Base-by-base conservation (phyloP, 1,140 invertebrate genomes). In the Laupala kohalensis region DNA sequence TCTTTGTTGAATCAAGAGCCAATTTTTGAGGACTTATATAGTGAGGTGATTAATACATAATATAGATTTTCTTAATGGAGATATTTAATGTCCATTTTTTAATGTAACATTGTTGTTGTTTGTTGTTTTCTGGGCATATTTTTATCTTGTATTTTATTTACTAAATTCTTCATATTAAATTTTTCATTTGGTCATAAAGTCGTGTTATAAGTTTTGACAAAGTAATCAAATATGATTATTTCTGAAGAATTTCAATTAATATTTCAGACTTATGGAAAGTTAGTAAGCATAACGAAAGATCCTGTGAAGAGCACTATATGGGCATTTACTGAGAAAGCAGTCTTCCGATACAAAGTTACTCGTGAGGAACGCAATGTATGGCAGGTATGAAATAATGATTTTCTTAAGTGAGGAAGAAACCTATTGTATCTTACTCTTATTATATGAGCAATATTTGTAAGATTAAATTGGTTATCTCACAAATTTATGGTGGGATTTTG, bases 291-390 rank as follows among this genome's bases (percentile, higher is more conserved):
- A 63, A 85, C 89, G 12, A 91, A 92, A 79, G 96, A 98, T 84
- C 85, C 87, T 0, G 81, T 89, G 5, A 91, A 88, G 70, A 90
- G 89, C 24, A 87, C 87, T 0, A 90, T 97, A 72, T 98, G 95
- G 91, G 88, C 90, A 4, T 92, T 90, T 72, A 93, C 93, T 0
- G 89, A 94, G 74, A 87, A 87, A 78, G 86, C 87, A 19, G 88
- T 98, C 24, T 97, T 93, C 76, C 90, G 91, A 76, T 96, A 96
- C 75, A 92, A 90, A 83, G 86, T 97, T 0, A 87, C 83, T 0
- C 87, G 88, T 75, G 96, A 98, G 83, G 90, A 94, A 76, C 84
- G 95, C 75, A 91, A 95, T 81, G 87, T 95, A 23, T 95, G 93
- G 92, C 86, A 89, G 80, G 84, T 86, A 79, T 77, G 12, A 19